Evolutionary conservation across 92 coral and sea anemone genomes (phyloP).

Genomic region (Scolanthus callimorphus): DNA sequence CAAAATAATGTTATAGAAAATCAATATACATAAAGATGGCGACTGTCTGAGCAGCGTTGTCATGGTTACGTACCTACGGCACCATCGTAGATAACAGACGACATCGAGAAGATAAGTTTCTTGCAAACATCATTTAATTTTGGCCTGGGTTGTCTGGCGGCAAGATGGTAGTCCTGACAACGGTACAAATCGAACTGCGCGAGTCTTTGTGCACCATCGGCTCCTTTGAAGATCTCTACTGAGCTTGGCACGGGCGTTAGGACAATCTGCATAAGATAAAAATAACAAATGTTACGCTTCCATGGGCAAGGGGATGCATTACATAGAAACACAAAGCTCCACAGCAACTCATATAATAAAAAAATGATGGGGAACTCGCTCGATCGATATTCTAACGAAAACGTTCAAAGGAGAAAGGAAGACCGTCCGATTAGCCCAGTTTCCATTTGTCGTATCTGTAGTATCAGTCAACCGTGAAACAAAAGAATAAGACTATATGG

Average conservation of each 20-base stretch:
- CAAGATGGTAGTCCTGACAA: constrained; percentile 54
- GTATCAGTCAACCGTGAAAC: too few species aligned
- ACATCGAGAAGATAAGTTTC: constrained; percentile 70
- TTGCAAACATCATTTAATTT: constrained; percentile 63
- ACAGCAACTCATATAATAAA: too few species aligned
- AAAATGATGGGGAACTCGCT: too few species aligned
- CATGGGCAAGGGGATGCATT: neutral
- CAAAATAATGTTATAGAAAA: too few species aligned
- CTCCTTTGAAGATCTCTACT: constrained; percentile 79
- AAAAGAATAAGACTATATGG: too few species aligned
- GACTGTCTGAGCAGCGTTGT: too few species aligned
- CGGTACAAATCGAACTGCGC: constrained; percentile 46
- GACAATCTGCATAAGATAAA: constrained; percentile 43
- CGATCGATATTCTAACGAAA: too few species aligned
- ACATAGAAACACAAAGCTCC: neutral
- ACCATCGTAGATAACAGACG: constrained; percentile 89
- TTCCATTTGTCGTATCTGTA: too few species aligned
- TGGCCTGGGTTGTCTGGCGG: constrained; percentile 59
- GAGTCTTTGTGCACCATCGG: constrained; percentile 58
- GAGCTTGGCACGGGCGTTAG: constrained; percentile 64
- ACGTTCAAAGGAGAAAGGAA: too few species aligned
- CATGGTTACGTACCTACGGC: constrained; percentile 85
- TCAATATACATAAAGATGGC: too few species aligned
- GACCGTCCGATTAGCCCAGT: too few species aligned
- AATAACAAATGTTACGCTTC: neutral